Conservation (phyloP, 2,888 invertebrate genomes). For the Acleris cristana region DNA sequence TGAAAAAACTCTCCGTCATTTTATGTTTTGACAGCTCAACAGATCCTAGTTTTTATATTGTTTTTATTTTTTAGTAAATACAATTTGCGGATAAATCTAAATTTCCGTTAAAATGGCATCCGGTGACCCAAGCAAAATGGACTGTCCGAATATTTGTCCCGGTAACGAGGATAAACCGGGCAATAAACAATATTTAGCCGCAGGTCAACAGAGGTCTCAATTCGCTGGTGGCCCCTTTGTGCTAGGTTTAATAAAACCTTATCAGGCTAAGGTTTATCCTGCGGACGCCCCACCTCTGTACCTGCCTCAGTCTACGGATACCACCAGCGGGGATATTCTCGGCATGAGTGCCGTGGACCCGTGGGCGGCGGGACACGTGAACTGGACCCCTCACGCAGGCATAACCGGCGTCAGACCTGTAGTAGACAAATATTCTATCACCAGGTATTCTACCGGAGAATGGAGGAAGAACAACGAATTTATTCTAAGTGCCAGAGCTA, state of each 20-base stretch:
- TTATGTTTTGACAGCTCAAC: not conserved
- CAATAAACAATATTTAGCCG: conserved; percentile 44
- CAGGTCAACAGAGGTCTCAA: conserved; percentile 45
- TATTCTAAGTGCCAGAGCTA: conserved; percentile 68
- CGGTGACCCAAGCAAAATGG: conserved; percentile 42
- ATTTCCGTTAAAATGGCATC: conserved; percentile 56
- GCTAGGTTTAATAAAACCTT: conserved; percentile 66
- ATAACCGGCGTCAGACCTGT: conserved; percentile 90
- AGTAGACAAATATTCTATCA: conserved; percentile 90
- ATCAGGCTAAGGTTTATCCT: conserved; percentile 59
- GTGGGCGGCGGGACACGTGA: conserved; percentile 90
- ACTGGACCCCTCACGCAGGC: conserved; percentile 89
- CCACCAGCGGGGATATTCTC: conserved; percentile 72
- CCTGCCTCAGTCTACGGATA: conserved; percentile 71
- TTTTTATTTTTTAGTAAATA: conserved; percentile 12
- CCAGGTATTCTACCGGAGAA: conserved; percentile 88
- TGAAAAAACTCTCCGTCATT: conserved; percentile 4
- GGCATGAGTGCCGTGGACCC: conserved; percentile 82
- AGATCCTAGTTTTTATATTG: conserved; percentile 21
- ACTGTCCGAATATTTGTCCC: conserved; percentile 70
- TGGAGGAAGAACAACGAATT: conserved; percentile 87
- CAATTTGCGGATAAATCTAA: conserved; percentile 41
- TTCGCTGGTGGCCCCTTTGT: conserved; percentile 54
- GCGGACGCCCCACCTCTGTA: conserved; percentile 69
- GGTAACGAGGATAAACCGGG: conserved; percentile 16